Percentiles rank a stretch among this genome's conserved stretches.
phyloP scores from a whole-genome alignment of 1,140 invertebrate genomes.

The Saccostrea cuccullata region DNA sequence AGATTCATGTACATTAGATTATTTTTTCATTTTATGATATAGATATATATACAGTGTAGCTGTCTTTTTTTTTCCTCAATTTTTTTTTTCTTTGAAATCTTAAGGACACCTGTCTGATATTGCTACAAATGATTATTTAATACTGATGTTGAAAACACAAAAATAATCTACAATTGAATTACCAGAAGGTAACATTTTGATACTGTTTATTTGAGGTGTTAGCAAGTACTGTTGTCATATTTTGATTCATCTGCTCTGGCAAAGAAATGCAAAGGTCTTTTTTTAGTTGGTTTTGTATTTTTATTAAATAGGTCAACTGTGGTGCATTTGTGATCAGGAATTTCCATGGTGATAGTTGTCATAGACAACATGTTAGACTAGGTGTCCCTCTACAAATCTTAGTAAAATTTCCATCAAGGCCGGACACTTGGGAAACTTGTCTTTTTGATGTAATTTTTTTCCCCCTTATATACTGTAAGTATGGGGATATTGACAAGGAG shows the following conservation, averaged over 20 bases:
- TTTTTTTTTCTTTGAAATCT: conserved; percentile 4
- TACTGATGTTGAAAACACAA: neutral
- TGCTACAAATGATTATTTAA: conserved; percentile 11
- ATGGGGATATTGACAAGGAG: neutral
- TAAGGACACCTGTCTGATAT: conserved; percentile 15
- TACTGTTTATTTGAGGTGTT: conserved; percentile 19
- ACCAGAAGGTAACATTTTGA: conserved; percentile 4
- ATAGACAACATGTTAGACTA: neutral
- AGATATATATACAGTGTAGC: neutral
- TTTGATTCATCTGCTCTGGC: neutral
- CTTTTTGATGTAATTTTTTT: neutral
- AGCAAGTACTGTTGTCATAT: neutral
- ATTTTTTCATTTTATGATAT: neutral
- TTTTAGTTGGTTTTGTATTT: neutral
- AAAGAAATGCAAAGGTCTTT: neutral
- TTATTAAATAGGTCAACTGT: neutral
- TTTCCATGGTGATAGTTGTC: conserved; percentile 26
- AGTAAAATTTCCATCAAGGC: neutral
- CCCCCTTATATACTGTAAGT: neutral
- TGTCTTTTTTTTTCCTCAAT: neutral
- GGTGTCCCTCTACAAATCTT: conserved; percentile 7
- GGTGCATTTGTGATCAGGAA: conserved; percentile 36
- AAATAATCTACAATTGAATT: conserved; percentile 8
- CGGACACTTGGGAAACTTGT: neutral
- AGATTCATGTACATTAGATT: neutral